These are phyloP conservation scores for Megaleporinus macrocephalus DNA, from an alignment of 2,113 vertebrate genomes.

Conservation along the genomic window DNA sequence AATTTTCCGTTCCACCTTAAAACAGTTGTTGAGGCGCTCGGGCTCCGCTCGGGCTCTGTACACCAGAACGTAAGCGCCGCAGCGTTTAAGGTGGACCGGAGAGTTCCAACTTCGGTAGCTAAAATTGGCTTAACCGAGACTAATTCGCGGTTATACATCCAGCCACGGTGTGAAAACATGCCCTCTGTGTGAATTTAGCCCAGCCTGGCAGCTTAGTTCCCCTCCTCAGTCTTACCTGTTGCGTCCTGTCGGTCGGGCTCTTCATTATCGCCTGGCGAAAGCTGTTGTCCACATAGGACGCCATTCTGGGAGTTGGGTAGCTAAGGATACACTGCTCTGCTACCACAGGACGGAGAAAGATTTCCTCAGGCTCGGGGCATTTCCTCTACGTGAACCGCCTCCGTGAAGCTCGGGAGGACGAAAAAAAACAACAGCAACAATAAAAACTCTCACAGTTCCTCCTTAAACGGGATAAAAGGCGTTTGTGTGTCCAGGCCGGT, in stretches of 20 bases:
- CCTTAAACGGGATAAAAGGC: constrained; percentile 16
- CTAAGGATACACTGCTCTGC: background rate
- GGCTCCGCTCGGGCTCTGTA: too few relatives aligned
- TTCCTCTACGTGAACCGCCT: constrained; percentile 6
- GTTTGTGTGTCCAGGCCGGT: constrained; percentile 39
- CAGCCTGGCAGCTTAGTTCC: background rate
- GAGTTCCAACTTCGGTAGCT: background rate
- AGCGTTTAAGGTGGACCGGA: background rate
- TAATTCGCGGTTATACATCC: too few relatives aligned
- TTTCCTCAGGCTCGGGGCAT: constrained; percentile 4
- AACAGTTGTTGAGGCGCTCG: too few relatives aligned
- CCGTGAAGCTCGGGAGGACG: background rate
- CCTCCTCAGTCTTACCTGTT: constrained; percentile 70
- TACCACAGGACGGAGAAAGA: background rate
- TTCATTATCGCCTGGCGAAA: constrained; percentile 88
- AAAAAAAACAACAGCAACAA: too few relatives aligned
- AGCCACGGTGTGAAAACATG: too few relatives aligned
- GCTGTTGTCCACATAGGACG: constrained; percentile 89
- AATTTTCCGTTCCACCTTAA: too few relatives aligned
- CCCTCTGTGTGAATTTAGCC: background rate
- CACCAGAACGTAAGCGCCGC: background rate
- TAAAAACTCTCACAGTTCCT: constrained; percentile 28
- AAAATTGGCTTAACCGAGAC: too few relatives aligned
- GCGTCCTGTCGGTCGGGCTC: constrained; percentile 81
- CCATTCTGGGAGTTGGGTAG: constrained; percentile 68